Percentiles rank a stretch among this genome's conserved stretches.
Conservation (phyloP, 1,140 invertebrate genomes). For the Marisa cornuarietis region DNA sequence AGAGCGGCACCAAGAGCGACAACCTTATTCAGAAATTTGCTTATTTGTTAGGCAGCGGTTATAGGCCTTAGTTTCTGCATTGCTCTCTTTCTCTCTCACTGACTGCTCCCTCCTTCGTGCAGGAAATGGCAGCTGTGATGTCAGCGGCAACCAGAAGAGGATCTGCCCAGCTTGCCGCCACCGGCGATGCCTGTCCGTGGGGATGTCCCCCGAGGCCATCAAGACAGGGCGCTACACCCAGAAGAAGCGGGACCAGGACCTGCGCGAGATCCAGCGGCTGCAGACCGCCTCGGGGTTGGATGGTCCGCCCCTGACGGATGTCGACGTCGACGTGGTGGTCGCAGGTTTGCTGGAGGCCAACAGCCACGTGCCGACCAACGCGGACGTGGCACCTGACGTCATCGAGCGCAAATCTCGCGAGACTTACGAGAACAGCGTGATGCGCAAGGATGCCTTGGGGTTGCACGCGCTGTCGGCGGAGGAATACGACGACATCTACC, state of each 20-base stretch:
- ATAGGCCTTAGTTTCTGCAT: too few species aligned
- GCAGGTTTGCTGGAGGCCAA: not conserved
- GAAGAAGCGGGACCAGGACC: conserved; percentile 59
- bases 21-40: too few species aligned
- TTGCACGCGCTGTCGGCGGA: not conserved
- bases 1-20: too few species aligned
- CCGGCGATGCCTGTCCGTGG: not conserved
- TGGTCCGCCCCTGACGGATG: not conserved
- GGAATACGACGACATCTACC: conserved; percentile 35
- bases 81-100: too few species aligned
- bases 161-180: conserved; percentile 9
- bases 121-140: too few species aligned
- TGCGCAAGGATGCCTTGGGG: conserved; percentile 42
- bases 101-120: too few species aligned
- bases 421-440: not conserved
- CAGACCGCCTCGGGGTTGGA: not conserved
- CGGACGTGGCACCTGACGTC: not conserved
- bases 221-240: conserved; percentile 61
- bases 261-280: conserved; percentile 3
- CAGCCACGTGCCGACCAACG: not conserved
- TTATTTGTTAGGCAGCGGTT: too few species aligned
- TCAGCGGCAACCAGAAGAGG: conserved; percentile 71
- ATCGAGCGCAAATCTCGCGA: not conserved
- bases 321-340: not conserved
- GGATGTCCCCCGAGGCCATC: not conserved